Conservation (phyloP, 2,888 invertebrate species). For the Eupithecia dodoneata region DNA sequence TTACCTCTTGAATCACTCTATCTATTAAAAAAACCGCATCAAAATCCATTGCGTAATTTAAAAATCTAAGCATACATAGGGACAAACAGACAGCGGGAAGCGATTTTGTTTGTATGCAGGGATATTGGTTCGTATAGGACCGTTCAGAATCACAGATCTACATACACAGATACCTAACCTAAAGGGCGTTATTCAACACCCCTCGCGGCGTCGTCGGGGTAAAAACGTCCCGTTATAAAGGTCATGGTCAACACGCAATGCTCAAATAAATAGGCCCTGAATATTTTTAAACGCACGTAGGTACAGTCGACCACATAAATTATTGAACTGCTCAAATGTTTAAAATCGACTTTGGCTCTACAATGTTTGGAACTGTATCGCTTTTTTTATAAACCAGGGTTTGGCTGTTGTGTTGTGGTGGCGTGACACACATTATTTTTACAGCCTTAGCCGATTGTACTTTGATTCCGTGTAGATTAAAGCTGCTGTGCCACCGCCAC, state of each 20-base stretch:
- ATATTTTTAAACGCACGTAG: constrained; percentile 11
- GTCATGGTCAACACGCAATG: constrained; percentile 19
- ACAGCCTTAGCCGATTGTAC: neutral
- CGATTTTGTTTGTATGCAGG: too few species aligned
- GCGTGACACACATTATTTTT: too few species aligned
- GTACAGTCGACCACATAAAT: neutral
- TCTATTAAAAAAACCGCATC: too few species aligned
- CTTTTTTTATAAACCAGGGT: too few species aligned
- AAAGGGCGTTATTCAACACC: neutral
- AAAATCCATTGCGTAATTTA: too few species aligned
- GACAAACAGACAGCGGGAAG: too few species aligned
- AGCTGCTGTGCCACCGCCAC: too few species aligned
- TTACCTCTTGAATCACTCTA: too few species aligned
- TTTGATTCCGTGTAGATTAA: neutral
- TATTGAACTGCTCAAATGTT: neutral
- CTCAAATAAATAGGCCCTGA: neutral
- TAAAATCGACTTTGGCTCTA: neutral
- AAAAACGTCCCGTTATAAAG: constrained; percentile 2
- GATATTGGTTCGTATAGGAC: neutral
- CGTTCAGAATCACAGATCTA: neutral
- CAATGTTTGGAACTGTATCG: too few species aligned
- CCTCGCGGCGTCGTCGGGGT: neutral
- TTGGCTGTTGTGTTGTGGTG: too few species aligned
- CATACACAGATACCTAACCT: neutral
- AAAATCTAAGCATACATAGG: too few species aligned